Evolutionary conservation across 2,113 vertebrate genomes (phyloP), one percentile per base, ranked within the genome.

Genomic region (Chroicocephalus ridibundus): DNA sequence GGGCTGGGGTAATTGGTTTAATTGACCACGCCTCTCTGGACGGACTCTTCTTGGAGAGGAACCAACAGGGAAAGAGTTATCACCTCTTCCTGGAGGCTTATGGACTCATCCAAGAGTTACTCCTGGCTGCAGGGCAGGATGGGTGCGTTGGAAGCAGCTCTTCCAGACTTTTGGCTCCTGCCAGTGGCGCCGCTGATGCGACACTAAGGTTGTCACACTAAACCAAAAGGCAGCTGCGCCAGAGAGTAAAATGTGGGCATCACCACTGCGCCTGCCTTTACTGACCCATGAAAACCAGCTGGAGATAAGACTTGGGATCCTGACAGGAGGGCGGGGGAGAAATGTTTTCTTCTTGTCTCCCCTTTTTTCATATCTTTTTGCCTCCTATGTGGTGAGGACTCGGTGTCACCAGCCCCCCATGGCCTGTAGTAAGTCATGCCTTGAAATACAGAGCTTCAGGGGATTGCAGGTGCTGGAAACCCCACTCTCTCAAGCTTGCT

Each of bases 381-480:
- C 42, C 32, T 82, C 34, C 18, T 57, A 0, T 19, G 34, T 74
- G 34, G 25, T 40, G 29, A 91, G 65, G 51, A 36, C 60, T 77
- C 0, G 0, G 14, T 46, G 46, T 75, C 68, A 66, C 11, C 54
- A 74, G 36, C 58, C 40, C 40, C 34, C 27, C 9, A 3, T 31
- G 51, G 31, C 47, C 46, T 75, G 15, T 46, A 74, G 5, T 32
- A 46, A 72, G 15, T 52, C 15, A 11, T 5, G 4, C 52, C 47
- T 64, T 85, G 78, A 75, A 71, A 71, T 21, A 31, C 61, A 93
- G 57, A 68, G 42, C 65, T 71, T 76, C 76, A 31, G 47, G 29
- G 12, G 11, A 12, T 15, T 51, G 66, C 1, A 5, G 13, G 18
- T 42, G 38, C 31, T 76, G 57, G 64, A 49, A 49, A 12, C 44